Evolutionary conservation across 2,888 invertebrate species (phyloP).

Genomic region (Frankliniella fusca): DNA sequence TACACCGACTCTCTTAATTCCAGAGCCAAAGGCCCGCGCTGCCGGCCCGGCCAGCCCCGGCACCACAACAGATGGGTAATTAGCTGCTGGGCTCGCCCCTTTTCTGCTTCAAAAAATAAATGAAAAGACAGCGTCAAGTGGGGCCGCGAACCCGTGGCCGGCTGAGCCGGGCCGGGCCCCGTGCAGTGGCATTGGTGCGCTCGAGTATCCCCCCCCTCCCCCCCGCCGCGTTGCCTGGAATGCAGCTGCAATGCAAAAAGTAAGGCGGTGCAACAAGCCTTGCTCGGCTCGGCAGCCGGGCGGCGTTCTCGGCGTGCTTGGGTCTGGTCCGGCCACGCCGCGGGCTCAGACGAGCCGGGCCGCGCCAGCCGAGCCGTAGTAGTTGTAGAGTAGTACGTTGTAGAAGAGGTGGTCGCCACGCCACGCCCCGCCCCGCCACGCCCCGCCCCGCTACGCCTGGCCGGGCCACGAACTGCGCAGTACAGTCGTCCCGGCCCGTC

Average conservation of each 20-base stretch:
- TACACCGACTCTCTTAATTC: background rate
- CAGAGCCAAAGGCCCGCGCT: background rate
- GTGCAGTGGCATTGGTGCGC: background rate
- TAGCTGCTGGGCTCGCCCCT: constrained; percentile 14
- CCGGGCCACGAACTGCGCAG: too few species aligned
- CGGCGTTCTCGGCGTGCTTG: background rate
- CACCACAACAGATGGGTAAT: background rate
- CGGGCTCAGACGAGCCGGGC: background rate
- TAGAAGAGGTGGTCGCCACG: too few species aligned
- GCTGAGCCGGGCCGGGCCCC: background rate
- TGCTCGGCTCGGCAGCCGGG: background rate
- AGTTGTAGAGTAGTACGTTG: too few species aligned
- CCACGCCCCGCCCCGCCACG: background rate
- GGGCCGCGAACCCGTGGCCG: background rate
- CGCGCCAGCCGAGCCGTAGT: too few species aligned
- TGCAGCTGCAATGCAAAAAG: background rate
- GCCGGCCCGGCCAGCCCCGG: background rate
- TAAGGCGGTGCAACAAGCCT: background rate
- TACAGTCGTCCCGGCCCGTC: too few species aligned
- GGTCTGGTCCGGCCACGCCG: background rate
- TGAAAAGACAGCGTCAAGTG: background rate
- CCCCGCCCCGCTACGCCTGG: too few species aligned
- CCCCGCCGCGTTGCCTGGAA: background rate
- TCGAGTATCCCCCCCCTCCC: background rate
- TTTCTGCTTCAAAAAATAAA: background rate